phyloP scores from a whole-genome alignment of 1,140 invertebrate genomes.

The Eurytemora carolleeae region DNA sequence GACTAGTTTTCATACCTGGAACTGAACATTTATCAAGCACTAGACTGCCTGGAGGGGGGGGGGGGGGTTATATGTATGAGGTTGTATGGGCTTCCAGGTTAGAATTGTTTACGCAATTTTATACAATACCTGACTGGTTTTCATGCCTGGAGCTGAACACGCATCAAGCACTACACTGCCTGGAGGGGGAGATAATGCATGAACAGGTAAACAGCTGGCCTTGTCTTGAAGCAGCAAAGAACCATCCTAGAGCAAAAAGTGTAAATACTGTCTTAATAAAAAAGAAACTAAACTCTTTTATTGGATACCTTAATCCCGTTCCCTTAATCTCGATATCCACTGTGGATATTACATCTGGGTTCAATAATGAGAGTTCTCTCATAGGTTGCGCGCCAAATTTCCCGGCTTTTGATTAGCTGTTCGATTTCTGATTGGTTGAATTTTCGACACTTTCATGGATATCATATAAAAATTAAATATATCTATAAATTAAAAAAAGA shows the following conservation, averaged over 20 bases:
- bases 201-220: slow-evolving; percentile 68
- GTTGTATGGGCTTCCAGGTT: slow-evolving; percentile 1
- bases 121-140: slow-evolving; percentile 57
- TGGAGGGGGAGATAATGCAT: slow-evolving; percentile 44
- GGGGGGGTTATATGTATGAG: slow-evolving; percentile 50
- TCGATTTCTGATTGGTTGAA: no score
- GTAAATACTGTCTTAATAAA: no score
- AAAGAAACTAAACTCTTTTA: no score
- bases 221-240: slow-evolving; percentile 74
- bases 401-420: no score
- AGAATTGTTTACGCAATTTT: slow-evolving; percentile 15
- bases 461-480: no score
- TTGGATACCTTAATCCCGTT: no score
- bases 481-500: no score
- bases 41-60: slow-evolving; percentile 40
- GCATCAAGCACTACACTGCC: slow-evolving; percentile 58
- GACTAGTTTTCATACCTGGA: slow-evolving; percentile 85
- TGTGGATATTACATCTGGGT: no score
- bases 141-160: slow-evolving; percentile 92
- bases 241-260: slow-evolving; percentile 44
- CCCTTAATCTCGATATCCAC: no score
- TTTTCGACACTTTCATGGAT: no score
- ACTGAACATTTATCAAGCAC: slow-evolving; percentile 85
- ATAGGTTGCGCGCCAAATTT: no score
- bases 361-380: no score